A percentile compares a stretch with the other conserved stretches of the same genome.
phyloP scores from a whole-genome alignment of 2,113 vertebrate species.

The Tricholaema leucomelas region DNA sequence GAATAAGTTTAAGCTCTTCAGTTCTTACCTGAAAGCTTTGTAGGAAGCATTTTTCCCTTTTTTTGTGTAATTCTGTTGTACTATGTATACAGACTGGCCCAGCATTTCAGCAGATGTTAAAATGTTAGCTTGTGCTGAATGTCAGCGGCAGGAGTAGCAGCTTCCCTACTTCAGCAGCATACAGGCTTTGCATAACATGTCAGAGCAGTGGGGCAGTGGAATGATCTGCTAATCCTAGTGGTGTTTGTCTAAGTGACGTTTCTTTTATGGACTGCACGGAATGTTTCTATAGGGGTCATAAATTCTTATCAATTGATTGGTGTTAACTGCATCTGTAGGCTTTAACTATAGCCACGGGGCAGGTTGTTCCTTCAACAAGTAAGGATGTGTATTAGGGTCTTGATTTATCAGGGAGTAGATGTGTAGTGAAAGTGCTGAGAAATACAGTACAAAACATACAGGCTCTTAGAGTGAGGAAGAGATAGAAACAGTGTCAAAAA shows the following conservation, averaged over 20 bases:
- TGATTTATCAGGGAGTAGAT: neutral
- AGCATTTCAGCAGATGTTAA: neutral
- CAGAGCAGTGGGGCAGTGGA: neutral
- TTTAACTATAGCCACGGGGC: neutral
- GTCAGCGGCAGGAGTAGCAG: neutral
- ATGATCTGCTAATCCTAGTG: neutral
- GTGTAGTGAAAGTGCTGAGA: neutral
- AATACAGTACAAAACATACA: neutral
- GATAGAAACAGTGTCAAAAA: neutral
- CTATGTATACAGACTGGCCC: neutral
- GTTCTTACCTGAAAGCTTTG: neutral
- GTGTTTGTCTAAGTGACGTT: neutral
- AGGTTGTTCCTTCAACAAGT: neutral
- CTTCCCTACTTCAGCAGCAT: neutral
- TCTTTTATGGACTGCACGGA: neutral
- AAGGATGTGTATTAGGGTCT: neutral
- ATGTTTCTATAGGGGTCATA: neutral
- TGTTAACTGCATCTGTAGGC: neutral
- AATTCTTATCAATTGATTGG: neutral
- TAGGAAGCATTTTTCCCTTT: neutral
- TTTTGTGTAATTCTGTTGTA: neutral
- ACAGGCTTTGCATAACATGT: neutral
- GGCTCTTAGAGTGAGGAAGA: neutral
- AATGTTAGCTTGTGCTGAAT: neutral
- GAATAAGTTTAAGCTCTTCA: neutral